phyloP scores from a whole-genome alignment of 1,140 invertebrate species.

The Maconellicoccus hirsutus region DNA sequence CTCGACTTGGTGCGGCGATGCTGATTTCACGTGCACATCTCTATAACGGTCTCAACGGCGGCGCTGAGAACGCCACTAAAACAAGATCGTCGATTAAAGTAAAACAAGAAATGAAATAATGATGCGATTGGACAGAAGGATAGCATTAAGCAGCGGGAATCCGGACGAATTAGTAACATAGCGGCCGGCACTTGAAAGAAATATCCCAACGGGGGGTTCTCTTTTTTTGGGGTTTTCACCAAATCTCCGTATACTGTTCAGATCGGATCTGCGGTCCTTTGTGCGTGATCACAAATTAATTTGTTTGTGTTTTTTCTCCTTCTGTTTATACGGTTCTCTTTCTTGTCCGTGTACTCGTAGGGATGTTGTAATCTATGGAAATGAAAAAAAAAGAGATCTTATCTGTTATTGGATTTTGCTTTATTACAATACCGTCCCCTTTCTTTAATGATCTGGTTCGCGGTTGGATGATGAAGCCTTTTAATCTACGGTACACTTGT shows the following conservation, averaged over 20 bases:
- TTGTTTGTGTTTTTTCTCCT: constrained; percentile 14
- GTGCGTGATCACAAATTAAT: constrained; percentile 20
- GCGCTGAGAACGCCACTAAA: too few relatives aligned
- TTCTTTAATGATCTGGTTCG: constrained; percentile 13
- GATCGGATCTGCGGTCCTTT: constrained; percentile 16
- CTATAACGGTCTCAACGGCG: too few relatives aligned
- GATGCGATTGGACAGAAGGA: too few relatives aligned
- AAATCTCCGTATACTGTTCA: constrained; percentile 9
- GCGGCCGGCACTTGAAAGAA: background rate
- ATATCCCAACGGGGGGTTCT: background rate
- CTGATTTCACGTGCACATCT: too few relatives aligned
- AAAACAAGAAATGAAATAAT: too few relatives aligned
- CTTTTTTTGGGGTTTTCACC: background rate
- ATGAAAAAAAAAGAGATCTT: too few relatives aligned
- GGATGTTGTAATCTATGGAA: background rate
- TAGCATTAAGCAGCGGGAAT: constrained; percentile 3
- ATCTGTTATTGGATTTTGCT: constrained; percentile 12
- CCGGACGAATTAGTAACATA: background rate
- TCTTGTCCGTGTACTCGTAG: background rate
- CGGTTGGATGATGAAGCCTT: too few relatives aligned
- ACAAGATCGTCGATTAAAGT: too few relatives aligned
- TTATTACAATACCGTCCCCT: background rate
- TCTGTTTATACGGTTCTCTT: background rate
- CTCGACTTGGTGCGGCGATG: too few relatives aligned
- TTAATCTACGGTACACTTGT: too few relatives aligned